phyloP scores from a whole-genome alignment of 2,888 invertebrate species.

The Teleiodes luculella region DNA sequence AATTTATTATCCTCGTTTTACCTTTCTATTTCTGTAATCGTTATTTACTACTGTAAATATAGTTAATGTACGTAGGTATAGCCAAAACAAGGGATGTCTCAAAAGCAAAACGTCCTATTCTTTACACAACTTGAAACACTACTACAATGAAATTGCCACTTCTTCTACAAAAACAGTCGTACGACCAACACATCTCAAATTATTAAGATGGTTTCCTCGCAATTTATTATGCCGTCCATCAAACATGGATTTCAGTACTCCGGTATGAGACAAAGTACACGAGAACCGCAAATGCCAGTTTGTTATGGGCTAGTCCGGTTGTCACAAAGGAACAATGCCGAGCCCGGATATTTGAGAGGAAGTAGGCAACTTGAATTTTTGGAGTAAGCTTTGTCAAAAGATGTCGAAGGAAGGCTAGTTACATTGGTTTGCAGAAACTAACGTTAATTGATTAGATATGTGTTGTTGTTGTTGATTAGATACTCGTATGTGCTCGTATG shows the following conservation, averaged over 20 bases:
- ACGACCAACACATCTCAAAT: neutral
- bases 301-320: conserved; percentile 22
- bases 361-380: conserved; percentile 26
- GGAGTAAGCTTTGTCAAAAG: conserved; percentile 9
- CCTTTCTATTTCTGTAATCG: too few relatives aligned
- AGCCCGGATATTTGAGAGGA: conserved; percentile 30
- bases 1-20: too few relatives aligned
- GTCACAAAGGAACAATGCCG: conserved; percentile 29
- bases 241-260: neutral
- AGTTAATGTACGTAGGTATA: too few relatives aligned
- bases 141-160: neutral
- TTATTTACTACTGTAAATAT: too few relatives aligned
- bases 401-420: neutral
- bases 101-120: neutral
- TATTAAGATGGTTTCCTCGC: neutral
- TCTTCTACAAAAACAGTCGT: neutral
- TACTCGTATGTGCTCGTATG: too few relatives aligned
- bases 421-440: too few relatives aligned
- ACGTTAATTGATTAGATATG: too few relatives aligned
- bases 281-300: conserved; percentile 23
- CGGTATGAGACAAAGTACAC: conserved; percentile 5
- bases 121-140: neutral
- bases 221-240: neutral
- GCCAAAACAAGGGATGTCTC: conserved; percentile 11
- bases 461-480: too few relatives aligned